Evolutionary conservation across 2,888 invertebrate species (phyloP).

Genomic region (Leucophenga montana): DNA sequence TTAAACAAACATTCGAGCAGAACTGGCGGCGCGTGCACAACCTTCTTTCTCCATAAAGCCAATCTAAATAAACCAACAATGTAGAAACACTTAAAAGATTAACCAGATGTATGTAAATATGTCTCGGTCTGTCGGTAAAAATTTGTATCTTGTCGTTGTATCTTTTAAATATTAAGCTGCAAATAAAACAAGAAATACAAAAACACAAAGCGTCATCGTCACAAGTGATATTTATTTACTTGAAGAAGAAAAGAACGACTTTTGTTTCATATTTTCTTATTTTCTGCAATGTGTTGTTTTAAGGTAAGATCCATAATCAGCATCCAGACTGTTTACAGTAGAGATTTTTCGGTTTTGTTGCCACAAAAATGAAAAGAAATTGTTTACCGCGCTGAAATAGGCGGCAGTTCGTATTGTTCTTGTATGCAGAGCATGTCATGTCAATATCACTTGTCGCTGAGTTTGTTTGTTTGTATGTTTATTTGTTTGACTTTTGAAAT

Average conservation of each 20-base stretch:
- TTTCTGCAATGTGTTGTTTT: too few species aligned
- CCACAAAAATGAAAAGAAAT: background rate
- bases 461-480: background rate
- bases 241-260: background rate
- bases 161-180: slow-evolving; percentile 60
- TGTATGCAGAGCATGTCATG: background rate
- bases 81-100: slow-evolving; percentile 18
- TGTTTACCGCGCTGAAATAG: background rate
- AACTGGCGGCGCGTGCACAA: slow-evolving; percentile 10
- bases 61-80: background rate
- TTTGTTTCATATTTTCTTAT: too few species aligned
- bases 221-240: background rate
- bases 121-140: background rate
- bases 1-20: slow-evolving; percentile 1
- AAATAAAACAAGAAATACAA: slow-evolving; percentile 11
- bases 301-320: background rate
- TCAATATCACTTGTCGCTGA: slow-evolving; percentile 19
- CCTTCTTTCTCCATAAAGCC: background rate
- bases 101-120: slow-evolving; percentile 1
- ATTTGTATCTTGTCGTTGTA: slow-evolving; percentile 44
- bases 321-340: slow-evolving; percentile 12
- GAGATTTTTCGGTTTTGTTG: background rate
- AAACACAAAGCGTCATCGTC: background rate
- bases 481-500: slow-evolving; percentile 22
- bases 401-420: too few species aligned